Base-by-base conservation (phyloP, 1,140 invertebrate species). In the Bombus waltoni region DNA sequence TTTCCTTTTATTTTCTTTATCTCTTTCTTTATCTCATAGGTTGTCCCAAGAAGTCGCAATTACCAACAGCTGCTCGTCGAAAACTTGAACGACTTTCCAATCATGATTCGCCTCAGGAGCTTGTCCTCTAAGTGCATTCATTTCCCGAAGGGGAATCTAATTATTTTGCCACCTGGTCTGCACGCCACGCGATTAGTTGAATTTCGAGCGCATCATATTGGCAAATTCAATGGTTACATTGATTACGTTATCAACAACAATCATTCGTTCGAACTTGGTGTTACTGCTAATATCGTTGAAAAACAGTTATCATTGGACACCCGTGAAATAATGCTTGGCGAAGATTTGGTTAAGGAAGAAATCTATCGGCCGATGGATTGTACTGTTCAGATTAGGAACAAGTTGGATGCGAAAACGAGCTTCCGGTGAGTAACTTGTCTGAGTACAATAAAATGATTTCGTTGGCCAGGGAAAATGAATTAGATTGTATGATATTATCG, bases 221-320 rank as follows among this genome's bases (percentile, higher is more conserved):
- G 89, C 35, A 91, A 83, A 85, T 91, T 91, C 44, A 91, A 88
- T 22, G 73, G 79, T 32, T 91, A 86, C 42, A 84, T 93, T 15
- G 88, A 90, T 87, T 94, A 93, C 62, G 82, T 93, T 13, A 92
- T 94, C 15, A 94, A 94, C 38, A 89, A 91, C 10, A 90, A 91
- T 83, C 91, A 94, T 53, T 89, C 83, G 1, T 93, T 90, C 78
- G 88, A 93, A 25, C 77, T 94, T 53, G 86, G 74, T 15, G 80
- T 94, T 2, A 88, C 88, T n/a, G 91, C 92, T 3, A 87, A 91
- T 10, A 77, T 93, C 4, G 88, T 93, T 71, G 83, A 76, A 2
- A 93, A 91, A 72, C 83, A 87, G 44, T 70, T 94, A n/a, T 82
- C 75, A n/a, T 28, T 92, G 1, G 81, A 89, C 3, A 80, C 62